Percentiles rank a stretch among this genome's conserved stretches.
phyloP scores from a whole-genome alignment of 2,797 vertebrate genomes.

The Eremophila alpestris region DNA sequence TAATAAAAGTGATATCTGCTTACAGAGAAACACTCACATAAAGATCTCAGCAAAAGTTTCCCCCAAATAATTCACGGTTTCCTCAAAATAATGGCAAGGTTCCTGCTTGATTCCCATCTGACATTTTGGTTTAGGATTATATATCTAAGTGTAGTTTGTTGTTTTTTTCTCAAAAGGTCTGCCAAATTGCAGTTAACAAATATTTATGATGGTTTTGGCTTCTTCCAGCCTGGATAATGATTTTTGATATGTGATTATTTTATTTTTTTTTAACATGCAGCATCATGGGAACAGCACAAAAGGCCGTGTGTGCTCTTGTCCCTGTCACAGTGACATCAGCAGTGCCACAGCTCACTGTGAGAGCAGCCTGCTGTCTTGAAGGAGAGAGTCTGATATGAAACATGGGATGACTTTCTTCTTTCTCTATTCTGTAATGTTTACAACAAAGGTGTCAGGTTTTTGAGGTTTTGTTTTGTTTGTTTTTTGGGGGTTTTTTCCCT shows the following conservation, averaged over 20 bases:
- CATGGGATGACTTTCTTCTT: not conserved
- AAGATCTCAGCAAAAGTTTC: not conserved
- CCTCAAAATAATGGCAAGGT: not conserved
- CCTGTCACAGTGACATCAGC: conserved; percentile 1
- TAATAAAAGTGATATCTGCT: conserved; percentile 16
- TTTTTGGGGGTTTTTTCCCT: not conserved
- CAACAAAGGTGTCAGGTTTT: not conserved
- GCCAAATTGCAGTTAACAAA: conserved; percentile 10
- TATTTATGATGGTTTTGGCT: not conserved
- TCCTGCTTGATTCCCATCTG: not conserved
- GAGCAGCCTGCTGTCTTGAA: not conserved
- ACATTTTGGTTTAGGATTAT: not conserved
- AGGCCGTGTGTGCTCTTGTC: conserved; percentile 29
- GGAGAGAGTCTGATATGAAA: not conserved
- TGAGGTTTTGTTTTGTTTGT: not conserved
- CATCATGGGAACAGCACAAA: conserved; percentile 37
- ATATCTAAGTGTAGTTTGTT: not conserved
- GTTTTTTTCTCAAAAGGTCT: conserved; percentile 1
- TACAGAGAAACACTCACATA: not conserved
- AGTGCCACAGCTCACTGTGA: not conserved
- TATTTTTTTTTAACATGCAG: not conserved
- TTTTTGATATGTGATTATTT: not conserved
- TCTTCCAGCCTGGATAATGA: conserved; percentile 19
- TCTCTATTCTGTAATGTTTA: not conserved
- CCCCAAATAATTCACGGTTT: not conserved